Percentiles rank a stretch among this genome's conserved stretches.
Conservation (phyloP, 2,888 invertebrate species). For the Metellina segmentata region DNA sequence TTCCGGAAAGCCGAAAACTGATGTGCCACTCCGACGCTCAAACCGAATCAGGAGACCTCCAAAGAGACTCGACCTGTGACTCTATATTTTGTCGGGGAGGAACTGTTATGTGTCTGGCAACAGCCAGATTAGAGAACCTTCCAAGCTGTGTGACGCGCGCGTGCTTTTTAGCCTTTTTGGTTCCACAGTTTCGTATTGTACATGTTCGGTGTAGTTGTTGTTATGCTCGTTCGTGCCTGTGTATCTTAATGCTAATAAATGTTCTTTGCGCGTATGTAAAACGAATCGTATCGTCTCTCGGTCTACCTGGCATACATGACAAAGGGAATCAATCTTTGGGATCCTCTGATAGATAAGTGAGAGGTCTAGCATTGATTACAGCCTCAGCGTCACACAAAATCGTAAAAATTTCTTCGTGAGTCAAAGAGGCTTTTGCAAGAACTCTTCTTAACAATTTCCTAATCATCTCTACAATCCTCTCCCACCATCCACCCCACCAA, state of each 20-base stretch:
- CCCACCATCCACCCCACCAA: too few relatives aligned
- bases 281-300: slow-evolving; percentile 63
- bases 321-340: too few relatives aligned
- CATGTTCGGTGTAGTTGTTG: slow-evolving; percentile 55
- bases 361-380: too few relatives aligned
- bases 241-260: slow-evolving; percentile 52
- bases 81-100: slow-evolving; percentile 62
- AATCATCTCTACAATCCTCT: too few relatives aligned
- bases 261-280: slow-evolving; percentile 59
- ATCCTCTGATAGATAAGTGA: too few relatives aligned
- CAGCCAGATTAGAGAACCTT: slow-evolving; percentile 52
- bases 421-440: too few relatives aligned
- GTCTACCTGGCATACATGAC: slow-evolving; percentile 60
- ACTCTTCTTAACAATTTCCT: too few relatives aligned
- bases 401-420: too few relatives aligned
- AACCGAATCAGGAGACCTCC: slow-evolving; percentile 20
- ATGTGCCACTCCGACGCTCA: too few relatives aligned
- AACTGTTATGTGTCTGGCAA: slow-evolving; percentile 61
- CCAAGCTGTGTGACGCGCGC: too few relatives aligned
- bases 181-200: slow-evolving; percentile 58
- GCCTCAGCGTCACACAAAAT: too few relatives aligned
- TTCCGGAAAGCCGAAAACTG: too few relatives aligned
- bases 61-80: slow-evolving; percentile 60
- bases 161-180: background rate
- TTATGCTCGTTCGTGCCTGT: slow-evolving; percentile 55